phyloP scores from a whole-genome alignment of 2,797 vertebrate genomes.

The Myotis myotis region DNA sequence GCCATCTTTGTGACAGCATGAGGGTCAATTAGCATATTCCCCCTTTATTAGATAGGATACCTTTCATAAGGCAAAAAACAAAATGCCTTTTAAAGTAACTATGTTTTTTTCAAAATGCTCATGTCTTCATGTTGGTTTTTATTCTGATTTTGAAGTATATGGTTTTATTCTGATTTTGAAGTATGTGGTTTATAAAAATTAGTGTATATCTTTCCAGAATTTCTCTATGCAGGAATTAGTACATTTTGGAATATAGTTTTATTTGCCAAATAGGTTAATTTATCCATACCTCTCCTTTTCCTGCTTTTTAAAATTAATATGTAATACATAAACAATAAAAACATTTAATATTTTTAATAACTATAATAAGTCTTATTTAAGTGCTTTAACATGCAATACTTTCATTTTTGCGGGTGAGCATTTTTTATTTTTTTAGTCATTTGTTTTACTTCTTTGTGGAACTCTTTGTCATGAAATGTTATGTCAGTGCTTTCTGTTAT shows the following conservation, averaged over 20 bases:
- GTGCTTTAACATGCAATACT: background rate
- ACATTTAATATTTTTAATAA: background rate
- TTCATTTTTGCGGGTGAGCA: background rate
- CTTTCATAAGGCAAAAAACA: background rate
- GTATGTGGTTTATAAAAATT: background rate
- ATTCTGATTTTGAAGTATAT: constrained; percentile 10
- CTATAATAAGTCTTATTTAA: background rate
- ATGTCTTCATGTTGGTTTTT: background rate
- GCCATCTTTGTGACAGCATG: too few relatives aligned
- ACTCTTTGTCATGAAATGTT: background rate
- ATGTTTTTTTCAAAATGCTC: background rate
- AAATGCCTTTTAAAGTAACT: background rate
- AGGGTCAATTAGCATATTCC: too few relatives aligned
- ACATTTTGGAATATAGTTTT: constrained; percentile 4
- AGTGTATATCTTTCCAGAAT: background rate
- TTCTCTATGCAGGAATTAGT: background rate
- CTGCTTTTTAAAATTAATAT: background rate
- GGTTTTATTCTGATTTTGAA: constrained; percentile 43
- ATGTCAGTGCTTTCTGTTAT: background rate
- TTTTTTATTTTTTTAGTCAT: background rate
- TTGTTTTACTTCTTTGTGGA: background rate
- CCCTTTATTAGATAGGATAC: background rate
- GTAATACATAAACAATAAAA: background rate
- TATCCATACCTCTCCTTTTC: background rate
- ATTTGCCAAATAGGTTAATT: background rate